These are phyloP conservation scores for Arion vulgaris DNA, from an alignment of 1,140 invertebrate genomes.

Conservation along the genomic window DNA sequence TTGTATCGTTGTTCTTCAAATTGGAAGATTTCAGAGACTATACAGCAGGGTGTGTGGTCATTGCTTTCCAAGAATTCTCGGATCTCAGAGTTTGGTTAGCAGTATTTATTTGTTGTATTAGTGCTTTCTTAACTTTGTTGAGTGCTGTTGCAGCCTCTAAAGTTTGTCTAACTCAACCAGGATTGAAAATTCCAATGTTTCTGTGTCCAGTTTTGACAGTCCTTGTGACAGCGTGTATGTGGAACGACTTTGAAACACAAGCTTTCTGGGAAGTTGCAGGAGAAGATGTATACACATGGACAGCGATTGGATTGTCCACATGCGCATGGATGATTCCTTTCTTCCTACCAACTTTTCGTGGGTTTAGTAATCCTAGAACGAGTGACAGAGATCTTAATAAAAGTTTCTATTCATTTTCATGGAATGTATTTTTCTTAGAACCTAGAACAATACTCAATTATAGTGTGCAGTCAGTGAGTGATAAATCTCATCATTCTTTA, in stretches of 20 bases:
- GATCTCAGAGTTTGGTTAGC: constrained; percentile 40
- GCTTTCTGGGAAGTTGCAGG: constrained; percentile 49
- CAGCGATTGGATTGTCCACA: constrained; percentile 31
- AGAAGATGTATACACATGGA: constrained; percentile 38
- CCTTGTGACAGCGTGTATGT: constrained; percentile 33
- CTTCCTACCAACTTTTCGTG: constrained; percentile 9
- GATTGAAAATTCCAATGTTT: constrained; percentile 44
- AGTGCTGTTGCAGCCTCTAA: constrained; percentile 38
- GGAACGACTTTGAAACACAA: constrained; percentile 41
- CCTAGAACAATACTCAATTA: constrained; percentile 41
- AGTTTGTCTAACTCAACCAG: constrained; percentile 32
- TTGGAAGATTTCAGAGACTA: constrained; percentile 37
- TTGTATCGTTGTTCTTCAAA: constrained; percentile 42
- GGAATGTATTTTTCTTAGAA: constrained; percentile 46
- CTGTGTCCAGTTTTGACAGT: constrained; percentile 32
- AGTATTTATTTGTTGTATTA: constrained; percentile 25
- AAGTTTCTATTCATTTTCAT: constrained; percentile 41
- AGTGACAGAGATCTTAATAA: constrained; percentile 5
- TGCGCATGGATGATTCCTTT: constrained; percentile 43
- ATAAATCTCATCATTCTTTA: neutral
- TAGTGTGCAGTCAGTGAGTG: constrained; percentile 3
- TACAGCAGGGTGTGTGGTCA: constrained; percentile 9
- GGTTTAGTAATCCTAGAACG: constrained; percentile 18
- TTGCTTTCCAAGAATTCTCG: constrained; percentile 21
- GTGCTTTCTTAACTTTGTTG: constrained; percentile 35